Evolutionary conservation across 2,888 invertebrate species (phyloP).

Genomic region (Drosophila mimica): DNA sequence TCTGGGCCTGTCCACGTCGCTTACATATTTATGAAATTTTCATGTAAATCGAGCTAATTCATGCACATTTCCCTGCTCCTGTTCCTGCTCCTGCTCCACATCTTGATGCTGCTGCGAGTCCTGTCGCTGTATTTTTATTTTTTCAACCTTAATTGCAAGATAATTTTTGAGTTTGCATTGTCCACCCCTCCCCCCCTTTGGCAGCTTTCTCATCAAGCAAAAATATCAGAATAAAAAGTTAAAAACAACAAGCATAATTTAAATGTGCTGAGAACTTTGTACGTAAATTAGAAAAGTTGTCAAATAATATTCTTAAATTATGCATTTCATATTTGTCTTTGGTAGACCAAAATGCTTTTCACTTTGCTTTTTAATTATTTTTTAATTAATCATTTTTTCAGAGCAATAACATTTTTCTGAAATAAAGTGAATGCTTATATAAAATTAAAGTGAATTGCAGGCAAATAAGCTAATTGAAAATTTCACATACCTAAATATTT

Average conservation of each 20-base stretch:
- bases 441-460: neutral
- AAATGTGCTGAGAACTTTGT: slow-evolving; percentile 37
- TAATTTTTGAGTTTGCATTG: slow-evolving; percentile 55
- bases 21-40: slow-evolving; percentile 80
- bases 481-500: neutral
- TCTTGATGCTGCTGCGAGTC: slow-evolving; percentile 1
- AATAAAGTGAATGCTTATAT: neutral
- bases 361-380: neutral
- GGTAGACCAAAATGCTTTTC: neutral
- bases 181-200: neutral
- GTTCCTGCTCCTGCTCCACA: slow-evolving; percentile 10
- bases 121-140: slow-evolving; percentile 18
- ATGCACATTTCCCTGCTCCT: slow-evolving; percentile 64
- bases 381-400: neutral
- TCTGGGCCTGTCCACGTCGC: slow-evolving; percentile 45
- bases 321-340: slow-evolving; percentile 34
- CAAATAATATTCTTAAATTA: slow-evolving; percentile 47
- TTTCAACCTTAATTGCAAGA: slow-evolving; percentile 67
- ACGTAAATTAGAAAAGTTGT: slow-evolving; percentile 57
- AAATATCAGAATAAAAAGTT: slow-evolving; percentile 1
- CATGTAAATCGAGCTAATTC: slow-evolving; percentile 77
- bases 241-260: slow-evolving; percentile 55
- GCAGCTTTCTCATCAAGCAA: too few relatives aligned
- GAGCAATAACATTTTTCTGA: neutral
- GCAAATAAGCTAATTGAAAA: neutral